Base-by-base conservation (phyloP, 2,113 vertebrate genomes). In the Dipodomys stephensi region DNA sequence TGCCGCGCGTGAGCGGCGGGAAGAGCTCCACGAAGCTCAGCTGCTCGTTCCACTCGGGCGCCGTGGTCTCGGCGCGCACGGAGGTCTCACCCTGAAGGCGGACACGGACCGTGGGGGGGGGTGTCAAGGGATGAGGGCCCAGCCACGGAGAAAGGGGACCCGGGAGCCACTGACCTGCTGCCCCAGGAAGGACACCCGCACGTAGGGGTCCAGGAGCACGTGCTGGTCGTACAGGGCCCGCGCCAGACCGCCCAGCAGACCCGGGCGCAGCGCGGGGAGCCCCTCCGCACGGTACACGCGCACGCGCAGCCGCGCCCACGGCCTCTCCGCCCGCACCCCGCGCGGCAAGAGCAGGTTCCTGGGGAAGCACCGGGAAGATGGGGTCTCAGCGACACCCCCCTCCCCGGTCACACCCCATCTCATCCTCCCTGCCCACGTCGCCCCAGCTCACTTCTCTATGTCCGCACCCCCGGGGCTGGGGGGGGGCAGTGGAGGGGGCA, bases 21-120 rank as follows among this genome's bases (percentile, higher is more conserved):
- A 99, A 99, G 98, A 99, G 99, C 96, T 99, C 99, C 0, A 99
- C 98, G 92, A 99, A 99, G 94, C 98, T 99, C 96, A 99, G 99
- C 97, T 99, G 99, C 90, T 99, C 99, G 0, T 99, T 99, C 99
- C 99, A 99, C 74, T 98, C 97, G 0, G 99, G 99, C 44, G 95
- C 97, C 2, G 97, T 98, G 25, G 98, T 98, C 97, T 97, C 98
- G 19, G 83, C 97, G 44, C 98, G 98, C 8, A 99, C 99, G 0
- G 98, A 99, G 0, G 99, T 99, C 98, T 99, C 99, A 1, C 99
- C 99, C 99, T 99, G 94, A 80, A 79, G 2, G 13, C 4, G 25
- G 32, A 71, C 68, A n/a, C 82, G 0, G 35, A 30, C 0, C 49
- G 49, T 8, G 49, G 49, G 9, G 10, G 49, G 10, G 49, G 46